These are phyloP conservation scores for Amazona vittata DNA, from an alignment of 2,113 vertebrate species.

Conservation along the genomic window DNA sequence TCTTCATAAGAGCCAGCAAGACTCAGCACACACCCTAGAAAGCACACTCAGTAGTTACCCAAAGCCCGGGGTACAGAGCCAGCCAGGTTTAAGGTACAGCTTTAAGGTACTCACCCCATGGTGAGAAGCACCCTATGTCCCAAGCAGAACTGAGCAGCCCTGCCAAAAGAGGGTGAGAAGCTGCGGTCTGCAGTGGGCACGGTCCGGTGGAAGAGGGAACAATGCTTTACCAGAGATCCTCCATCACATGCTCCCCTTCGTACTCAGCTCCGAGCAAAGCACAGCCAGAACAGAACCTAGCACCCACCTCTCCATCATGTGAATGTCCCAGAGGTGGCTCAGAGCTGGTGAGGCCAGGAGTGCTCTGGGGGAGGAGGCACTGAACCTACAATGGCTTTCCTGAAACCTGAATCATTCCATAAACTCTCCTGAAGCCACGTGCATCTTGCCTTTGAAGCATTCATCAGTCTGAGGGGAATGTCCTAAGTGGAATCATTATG, in stretches of 20 bases:
- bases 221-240: not conserved
- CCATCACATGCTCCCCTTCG: not conserved
- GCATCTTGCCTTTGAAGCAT: not conserved
- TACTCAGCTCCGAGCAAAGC: not conserved
- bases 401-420: not conserved
- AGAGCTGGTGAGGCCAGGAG: not conserved
- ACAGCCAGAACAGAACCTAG: not conserved
- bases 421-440: not conserved
- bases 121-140: fast-evolving
- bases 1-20: not conserved
- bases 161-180: not conserved
- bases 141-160: not conserved
- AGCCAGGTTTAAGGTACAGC: not conserved
- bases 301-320: not conserved
- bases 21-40: not conserved
- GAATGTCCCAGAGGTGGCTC: not conserved
- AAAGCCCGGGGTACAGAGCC: not conserved
- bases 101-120: not conserved
- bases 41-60: not conserved
- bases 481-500: fast-evolving
- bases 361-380: not conserved
- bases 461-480: not conserved
- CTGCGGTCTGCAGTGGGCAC: fast-evolving
- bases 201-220: not conserved
- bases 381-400: not conserved